These are phyloP conservation scores for Helicoverpa assulta DNA, from an alignment of 2,888 invertebrate genomes.

Conservation along the genomic window DNA sequence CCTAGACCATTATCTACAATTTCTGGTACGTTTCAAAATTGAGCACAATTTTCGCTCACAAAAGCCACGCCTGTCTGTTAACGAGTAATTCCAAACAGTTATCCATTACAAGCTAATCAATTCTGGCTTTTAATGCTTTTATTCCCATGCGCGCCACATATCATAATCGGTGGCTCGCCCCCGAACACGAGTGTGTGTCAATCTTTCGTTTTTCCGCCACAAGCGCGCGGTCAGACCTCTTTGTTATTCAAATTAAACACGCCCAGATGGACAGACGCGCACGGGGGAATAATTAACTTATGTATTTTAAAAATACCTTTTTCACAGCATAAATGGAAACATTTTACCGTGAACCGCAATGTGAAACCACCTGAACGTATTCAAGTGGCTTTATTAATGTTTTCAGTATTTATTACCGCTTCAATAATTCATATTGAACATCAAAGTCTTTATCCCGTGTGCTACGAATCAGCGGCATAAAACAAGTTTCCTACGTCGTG, in stretches of 20 bases:
- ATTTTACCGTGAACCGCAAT: conserved; percentile 28
- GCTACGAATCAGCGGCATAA: conserved; percentile 50
- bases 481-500: conserved; percentile 66
- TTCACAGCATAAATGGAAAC: conserved; percentile 45
- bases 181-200: conserved; percentile 75
- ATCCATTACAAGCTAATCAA: conserved; percentile 45
- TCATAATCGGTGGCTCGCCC: conserved; percentile 63
- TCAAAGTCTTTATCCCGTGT: conserved; percentile 38
- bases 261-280: conserved; percentile 75
- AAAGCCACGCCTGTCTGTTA: conserved; percentile 11
- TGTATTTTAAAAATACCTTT: conserved; percentile 68
- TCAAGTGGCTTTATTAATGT: conserved; percentile 30
- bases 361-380: conserved; percentile 15
- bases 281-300: conserved; percentile 82
- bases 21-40: neutral
- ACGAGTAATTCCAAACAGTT: conserved; percentile 18
- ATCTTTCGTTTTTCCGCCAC: conserved; percentile 80
- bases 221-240: conserved; percentile 75
- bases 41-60: neutral
- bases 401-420: conserved; percentile 37
- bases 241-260: conserved; percentile 86
- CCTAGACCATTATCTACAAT: neutral
- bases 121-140: conserved; percentile 36
- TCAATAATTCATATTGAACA: conserved; percentile 32
- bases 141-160: conserved; percentile 62